phyloP scores from a whole-genome alignment of 30 jellyfish, hydroid and myxozoan species.

The Aurelia sp. region DNA sequence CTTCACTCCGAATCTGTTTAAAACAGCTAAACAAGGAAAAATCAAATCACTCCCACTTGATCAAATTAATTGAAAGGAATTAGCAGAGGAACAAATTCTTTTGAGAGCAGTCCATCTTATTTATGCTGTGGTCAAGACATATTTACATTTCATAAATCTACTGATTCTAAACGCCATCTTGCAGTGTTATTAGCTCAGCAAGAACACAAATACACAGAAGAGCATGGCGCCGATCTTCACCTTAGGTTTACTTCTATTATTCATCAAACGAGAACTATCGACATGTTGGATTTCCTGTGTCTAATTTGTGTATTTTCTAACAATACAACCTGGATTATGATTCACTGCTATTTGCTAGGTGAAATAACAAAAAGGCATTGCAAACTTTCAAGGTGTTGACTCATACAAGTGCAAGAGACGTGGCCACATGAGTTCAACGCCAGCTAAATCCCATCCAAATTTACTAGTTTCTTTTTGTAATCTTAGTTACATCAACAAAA shows the following conservation, averaged over 20 bases:
- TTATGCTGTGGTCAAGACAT: conserved; percentile 52
- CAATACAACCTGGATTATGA: conserved; percentile 49
- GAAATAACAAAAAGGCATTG: conserved; percentile 6
- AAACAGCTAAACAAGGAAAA: too few species aligned
- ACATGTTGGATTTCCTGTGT: conserved; percentile 36
- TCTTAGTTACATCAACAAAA: too few species aligned
- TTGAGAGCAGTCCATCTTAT: conserved; percentile 5
- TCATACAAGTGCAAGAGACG: too few species aligned
- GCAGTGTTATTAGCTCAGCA: conserved; percentile 24
- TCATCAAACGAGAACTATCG: conserved; percentile 5
- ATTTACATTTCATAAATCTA: conserved; percentile 38
- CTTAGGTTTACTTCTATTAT: conserved; percentile 16
- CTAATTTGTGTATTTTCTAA: conserved; percentile 25
- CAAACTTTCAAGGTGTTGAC: background rate
- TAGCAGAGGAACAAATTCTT: conserved; percentile 19
- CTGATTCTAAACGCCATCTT: conserved; percentile 29
- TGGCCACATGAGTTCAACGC: too few species aligned
- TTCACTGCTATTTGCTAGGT: conserved; percentile 47
- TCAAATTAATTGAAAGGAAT: conserved; percentile 25
- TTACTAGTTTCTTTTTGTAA: too few species aligned
- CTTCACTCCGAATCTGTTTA: too few species aligned
- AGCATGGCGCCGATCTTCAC: conserved; percentile 55
- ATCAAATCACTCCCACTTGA: conserved; percentile 10
- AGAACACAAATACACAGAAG: conserved; percentile 23
- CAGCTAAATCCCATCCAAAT: too few species aligned